Base-by-base conservation (phyloP, 1,140 invertebrate species). In the Brachionus rubens region DNA sequence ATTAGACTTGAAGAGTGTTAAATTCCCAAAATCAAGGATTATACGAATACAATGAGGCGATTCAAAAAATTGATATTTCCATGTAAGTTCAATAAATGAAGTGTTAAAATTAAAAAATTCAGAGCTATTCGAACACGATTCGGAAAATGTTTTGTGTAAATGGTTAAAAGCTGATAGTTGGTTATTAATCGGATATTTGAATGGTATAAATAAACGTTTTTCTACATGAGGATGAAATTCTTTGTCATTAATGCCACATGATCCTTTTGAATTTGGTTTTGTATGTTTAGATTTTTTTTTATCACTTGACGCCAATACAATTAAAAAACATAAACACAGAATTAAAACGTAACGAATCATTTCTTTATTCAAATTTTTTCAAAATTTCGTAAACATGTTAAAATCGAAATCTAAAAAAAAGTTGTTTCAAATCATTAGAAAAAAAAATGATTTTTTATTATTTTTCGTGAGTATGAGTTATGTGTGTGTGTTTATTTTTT, bases 11-110 rank as follows among this genome's bases (percentile, higher is more conserved):
- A 72, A 72, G 3, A 40, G 30, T 30, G 46, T 72, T 1, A 54
- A 2, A 54, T 72, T 72, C 5, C 68, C 68, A 12, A 72, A 50
- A 26, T 72, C 68, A 19, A 72, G 33, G 21, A 26, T 46, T 1
- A 72, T 33, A 26, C 50, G n/a, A n/a, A 72, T 72, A 33, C 68
- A 72, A 30, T 72, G 68, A 10, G 46, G 46, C n/a, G 50, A 54
- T 33, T 72, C 68, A 14, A 50, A 72, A 50, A 72, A 72, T 72
- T 54, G 68, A 28, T 72, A 72, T 4, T 54, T 48, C 68, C 68
- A 72, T 41, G 46, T 72, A 24, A 72, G 48, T 65, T 65, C 59
- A 6, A 65, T 14, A 4, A 65, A 12, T 2, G 33, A 41, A 10
- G 41, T n/a, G 43, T 65, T 28, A 30, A 65, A 21, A 14, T 16